Evolutionary conservation across 2,113 vertebrate genomes (phyloP), one percentile per base, ranked within the genome.

Genomic region (Azemiops feae): DNA sequence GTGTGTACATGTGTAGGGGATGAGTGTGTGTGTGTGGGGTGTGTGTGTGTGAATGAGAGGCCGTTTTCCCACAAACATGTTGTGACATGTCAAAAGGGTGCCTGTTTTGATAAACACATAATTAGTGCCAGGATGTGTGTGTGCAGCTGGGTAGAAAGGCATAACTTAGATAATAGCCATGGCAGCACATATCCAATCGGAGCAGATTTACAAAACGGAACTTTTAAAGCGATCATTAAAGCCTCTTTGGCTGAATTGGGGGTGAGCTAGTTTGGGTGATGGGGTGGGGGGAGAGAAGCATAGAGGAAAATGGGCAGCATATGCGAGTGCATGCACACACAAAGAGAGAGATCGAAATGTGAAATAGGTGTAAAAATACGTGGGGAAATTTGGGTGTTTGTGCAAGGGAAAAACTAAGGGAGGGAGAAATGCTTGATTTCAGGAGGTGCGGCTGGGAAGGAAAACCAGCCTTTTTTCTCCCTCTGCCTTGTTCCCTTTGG

Each of bases 91-190:
- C 95, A 85, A 53, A 93, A 90, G 91, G 91, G 92, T 89, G 93
- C 92, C 64, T 94, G 95, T 93, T 92, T 93, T 92, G 94, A 95
- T 93, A 91, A 93, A 93, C 91, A 93, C 93, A 91, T 92, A 91
- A 95, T 95, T 94, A 93, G 89, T 94, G 89, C 69, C 93, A 93
- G 91, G 85, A 89, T 74, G 88, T 92, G 81, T 85, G 93, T 85
- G 93, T 91, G 92, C 91, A 87, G 91, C 91, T 88, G 93, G 89
- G 55, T 86, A 64, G 81, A 86, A 89, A 58, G 90, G 55, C 53
- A 81, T 23, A 54, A 74, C 39, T 55, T 27, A 45, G 52, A 89
- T 88, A 64, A 91, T 43, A 64, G 87, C 69, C 45, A 16, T n/a
- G 9, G 90, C 89, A 69, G 89, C 43, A 27, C 90, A 87, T 69